Evolutionary conservation across 2,888 invertebrate genomes (phyloP), one percentile per base, ranked within the genome.

Genomic region (Ennomos quercinarius): DNA sequence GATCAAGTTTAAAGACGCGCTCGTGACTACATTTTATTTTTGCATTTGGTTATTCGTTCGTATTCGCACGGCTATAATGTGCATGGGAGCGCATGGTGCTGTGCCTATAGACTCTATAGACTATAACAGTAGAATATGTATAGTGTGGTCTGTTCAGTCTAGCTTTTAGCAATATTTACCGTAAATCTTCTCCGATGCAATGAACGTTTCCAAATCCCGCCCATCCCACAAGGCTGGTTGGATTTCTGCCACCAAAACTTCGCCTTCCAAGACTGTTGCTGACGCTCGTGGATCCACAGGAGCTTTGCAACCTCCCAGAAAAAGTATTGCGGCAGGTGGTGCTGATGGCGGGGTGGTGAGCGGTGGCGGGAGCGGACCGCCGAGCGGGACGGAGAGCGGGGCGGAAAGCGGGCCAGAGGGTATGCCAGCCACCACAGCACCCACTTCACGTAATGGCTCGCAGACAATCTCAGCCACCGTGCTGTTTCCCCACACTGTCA

Each of bases 291-390:
- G 93, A 67, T 95, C 94, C 42, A 95, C 94, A 38, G 94, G 94
- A 34, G 95, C 95, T 73, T 94, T 93, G 8, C 94, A 94, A 0
- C 94, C 95, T 40, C 95, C 95, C 38, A 95, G 91, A 59, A 94
- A 92, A 45, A 95, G 83, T 42, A 94, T 79, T 0, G 93, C 92
- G 0, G 84, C 79, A 0, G 91, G 91, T 5, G 93, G 88, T 0
- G 83, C 74, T 0, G 76, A 60, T 0, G 83, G 73, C 1, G 74
- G 69, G 0, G 80, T 71, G 0, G 76, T 70, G 2, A 78, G 72
- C 0, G 91, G 89, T 0, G 81, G 74, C 0, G 89, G 86, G 17
- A 90, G 65, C 0, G 81, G 79, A 1, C 84, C 78, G 9, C 79
- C 79, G 1, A 89, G 74, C 1, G 89, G 83, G 0, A 88, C 80